Evolutionary conservation across 2,797 vertebrate species (phyloP).

Genomic region (Sebastes itinus): DNA sequence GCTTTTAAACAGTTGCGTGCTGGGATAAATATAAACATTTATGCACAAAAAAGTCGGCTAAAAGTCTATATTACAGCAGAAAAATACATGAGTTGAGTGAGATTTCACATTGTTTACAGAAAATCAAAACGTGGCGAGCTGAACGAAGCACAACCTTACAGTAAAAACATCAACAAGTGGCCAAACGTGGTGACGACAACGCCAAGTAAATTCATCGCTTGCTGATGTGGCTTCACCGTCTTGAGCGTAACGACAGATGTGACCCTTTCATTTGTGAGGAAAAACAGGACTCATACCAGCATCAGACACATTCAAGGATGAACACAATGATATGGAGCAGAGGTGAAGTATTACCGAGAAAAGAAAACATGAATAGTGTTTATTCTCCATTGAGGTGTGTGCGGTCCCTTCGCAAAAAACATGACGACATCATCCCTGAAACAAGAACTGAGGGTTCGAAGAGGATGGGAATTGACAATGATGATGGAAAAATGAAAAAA

Average conservation of each 20-base stretch:
- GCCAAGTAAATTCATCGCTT: conserved; percentile 29
- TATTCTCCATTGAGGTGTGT: conserved; percentile 76
- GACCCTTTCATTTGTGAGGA: conserved; percentile 33
- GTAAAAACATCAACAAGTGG: conserved; percentile 17
- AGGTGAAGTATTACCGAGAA: conserved; percentile 33
- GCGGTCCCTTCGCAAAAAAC: conserved; percentile 71
- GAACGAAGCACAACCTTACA: conserved; percentile 46
- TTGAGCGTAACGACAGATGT: conserved; percentile 41
- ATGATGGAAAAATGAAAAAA: conserved; percentile 52
- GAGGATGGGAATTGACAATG: conserved; percentile 58
- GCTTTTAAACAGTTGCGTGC: conserved; percentile 43
- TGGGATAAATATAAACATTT: conserved; percentile 69
- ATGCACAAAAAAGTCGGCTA: conserved; percentile 55
- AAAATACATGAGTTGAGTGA: conserved; percentile 51
- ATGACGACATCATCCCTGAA: conserved; percentile 78
- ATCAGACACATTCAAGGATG: conserved; percentile 65
- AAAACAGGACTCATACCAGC: conserved; percentile 47
- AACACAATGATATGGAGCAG: conserved; percentile 60
- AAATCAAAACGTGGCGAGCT: conserved; percentile 38
- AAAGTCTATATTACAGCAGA: conserved; percentile 72
- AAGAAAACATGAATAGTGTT: conserved; percentile 72
- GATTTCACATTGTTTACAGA: conserved; percentile 68
- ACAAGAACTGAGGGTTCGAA: conserved; percentile 63
- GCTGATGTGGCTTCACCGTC: conserved; percentile 73
- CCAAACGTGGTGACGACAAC: conserved; percentile 1